Base-by-base conservation (phyloP, 2,888 invertebrate species). In the Xanthorhoe spadicearia region DNA sequence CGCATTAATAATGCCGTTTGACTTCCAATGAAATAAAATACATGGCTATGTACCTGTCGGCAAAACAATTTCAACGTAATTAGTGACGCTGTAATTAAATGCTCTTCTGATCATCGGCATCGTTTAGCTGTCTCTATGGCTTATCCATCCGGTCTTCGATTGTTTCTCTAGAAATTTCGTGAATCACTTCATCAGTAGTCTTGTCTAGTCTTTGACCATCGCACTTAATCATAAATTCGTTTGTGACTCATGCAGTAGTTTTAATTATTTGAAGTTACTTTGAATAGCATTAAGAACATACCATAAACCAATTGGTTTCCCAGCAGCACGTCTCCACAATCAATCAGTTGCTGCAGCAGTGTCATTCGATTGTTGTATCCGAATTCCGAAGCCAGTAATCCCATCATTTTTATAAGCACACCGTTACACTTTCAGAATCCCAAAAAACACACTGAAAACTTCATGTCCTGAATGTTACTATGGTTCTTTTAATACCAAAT, bases 331-430 rank as follows among this genome's bases (percentile, higher is more conserved):
- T 93, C 92, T 0, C 91, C 92, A 63, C 92, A 92, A 13, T 92
- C 92, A 18, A 92, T 90, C 65, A 93, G 81, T 71, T 92, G 92
- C 77, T 92, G 90, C 19, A 93, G 80, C 61, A 92, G 75, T 35
- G 86, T 88, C 77, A 92, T 72, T 19, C 87, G 89, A 74, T 84
- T 89, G 79, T 91, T 87, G 67, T 90, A 90, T 68, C 87, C 88
- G 66, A 87, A 93, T 77, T 92, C 92, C 76, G 91, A 83, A 4
- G 88, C 83, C 52, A 92, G 76, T 72, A 92, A 83, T 80, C 91
- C 91, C 84, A 93, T 83, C 92, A 92, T 92, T 46, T 68, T 77
- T 74, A 38, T 67, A 71, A 64, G 23, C 59, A 71, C 71, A 49
- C 13, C 55, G 5, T 35, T 51, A 51, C 50, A 64, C 64, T 55